phyloP scores from a whole-genome alignment of 2,888 invertebrate genomes.

The Ephialtes manifestator region DNA sequence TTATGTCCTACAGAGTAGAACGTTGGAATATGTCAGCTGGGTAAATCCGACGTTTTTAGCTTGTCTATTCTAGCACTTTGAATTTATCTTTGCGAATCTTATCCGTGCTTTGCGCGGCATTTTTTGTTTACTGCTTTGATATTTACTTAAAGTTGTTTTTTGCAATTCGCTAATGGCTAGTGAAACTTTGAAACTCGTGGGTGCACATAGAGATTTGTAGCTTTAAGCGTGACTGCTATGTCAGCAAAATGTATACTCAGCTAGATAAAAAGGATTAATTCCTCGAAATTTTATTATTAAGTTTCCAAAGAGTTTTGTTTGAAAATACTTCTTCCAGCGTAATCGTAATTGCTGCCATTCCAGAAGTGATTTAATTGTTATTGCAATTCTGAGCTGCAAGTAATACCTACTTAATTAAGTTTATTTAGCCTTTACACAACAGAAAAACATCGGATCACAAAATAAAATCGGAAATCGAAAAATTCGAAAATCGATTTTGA shows the following conservation, averaged over 20 bases:
- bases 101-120: background rate
- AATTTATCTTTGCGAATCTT: conserved; percentile 9
- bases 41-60: conserved; percentile 66
- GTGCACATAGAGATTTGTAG: background rate
- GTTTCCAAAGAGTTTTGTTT: background rate
- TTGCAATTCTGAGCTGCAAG: background rate
- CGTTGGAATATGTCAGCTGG: conserved; percentile 82
- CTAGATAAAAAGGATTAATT: background rate
- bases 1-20: too few species aligned
- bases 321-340: background rate
- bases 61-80: background rate
- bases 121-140: background rate
- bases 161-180: background rate
- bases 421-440: background rate
- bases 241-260: background rate
- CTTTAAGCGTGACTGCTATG: background rate
- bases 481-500: too few species aligned
- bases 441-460: background rate
- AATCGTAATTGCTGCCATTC: background rate
- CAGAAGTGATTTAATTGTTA: background rate
- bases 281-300: background rate
- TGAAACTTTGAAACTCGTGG: background rate
- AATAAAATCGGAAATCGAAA: too few species aligned
- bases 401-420: background rate
- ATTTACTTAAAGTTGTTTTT: background rate